A percentile compares a stretch with the other conserved stretches of the same genome.
phyloP scores from a whole-genome alignment of 2,888 invertebrate genomes.

The Tachystola acroxantha region DNA sequence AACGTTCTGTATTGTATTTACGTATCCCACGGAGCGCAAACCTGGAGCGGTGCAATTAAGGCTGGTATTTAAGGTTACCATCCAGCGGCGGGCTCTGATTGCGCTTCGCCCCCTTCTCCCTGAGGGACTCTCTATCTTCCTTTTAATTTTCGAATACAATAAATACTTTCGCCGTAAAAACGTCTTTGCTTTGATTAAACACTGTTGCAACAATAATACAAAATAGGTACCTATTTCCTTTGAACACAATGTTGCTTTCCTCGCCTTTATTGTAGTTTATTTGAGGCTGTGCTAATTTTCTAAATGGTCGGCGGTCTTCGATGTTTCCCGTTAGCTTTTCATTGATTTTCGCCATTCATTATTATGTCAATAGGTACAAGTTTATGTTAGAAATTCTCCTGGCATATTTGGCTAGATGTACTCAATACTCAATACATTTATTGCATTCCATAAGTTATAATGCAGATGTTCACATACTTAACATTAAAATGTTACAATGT shows the following conservation, averaged over 20 bases:
- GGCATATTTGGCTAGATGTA: no score
- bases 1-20: constrained; percentile 65
- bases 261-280: constrained; percentile 2
- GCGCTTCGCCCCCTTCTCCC: constrained; percentile 46
- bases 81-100: constrained; percentile 69
- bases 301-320: neutral
- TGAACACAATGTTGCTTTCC: constrained; percentile 6
- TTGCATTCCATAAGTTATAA: no score
- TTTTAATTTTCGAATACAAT: constrained; percentile 75
- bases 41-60: constrained; percentile 76
- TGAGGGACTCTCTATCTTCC: constrained; percentile 58
- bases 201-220: constrained; percentile 29
- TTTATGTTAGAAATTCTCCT: no score
- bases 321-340: neutral
- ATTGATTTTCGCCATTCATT: neutral
- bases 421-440: no score
- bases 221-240: constrained; percentile 7
- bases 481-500: no score
- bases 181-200: constrained; percentile 26
- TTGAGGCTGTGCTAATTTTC: neutral
- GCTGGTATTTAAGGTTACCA: constrained; percentile 74
- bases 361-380: neutral
- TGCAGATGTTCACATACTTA: no score
- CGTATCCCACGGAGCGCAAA: constrained; percentile 52
- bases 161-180: constrained; percentile 57